Evolutionary conservation across 2,797 vertebrate species (phyloP).

Genomic region (Gallinago stenura): DNA sequence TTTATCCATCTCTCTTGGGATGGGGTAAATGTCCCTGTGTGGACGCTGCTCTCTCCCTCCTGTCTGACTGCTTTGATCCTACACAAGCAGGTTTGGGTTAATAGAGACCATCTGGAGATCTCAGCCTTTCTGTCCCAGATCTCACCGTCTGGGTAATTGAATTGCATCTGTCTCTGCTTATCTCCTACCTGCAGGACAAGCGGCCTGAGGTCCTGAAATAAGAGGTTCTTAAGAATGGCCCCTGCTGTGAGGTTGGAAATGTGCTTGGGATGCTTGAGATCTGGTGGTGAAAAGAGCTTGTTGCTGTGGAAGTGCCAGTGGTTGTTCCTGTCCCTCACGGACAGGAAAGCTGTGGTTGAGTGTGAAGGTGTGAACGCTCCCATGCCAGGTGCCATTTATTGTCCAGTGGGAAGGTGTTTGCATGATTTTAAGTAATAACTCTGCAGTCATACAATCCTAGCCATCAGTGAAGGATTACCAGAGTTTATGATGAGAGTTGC

Average conservation of each 20-base stretch:
- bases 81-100: not conserved
- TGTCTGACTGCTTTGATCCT: slow-evolving; percentile 7
- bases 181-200: not conserved
- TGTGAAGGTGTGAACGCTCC: not conserved
- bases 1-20: not conserved
- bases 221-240: not conserved
- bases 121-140: not conserved
- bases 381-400: not conserved
- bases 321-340: not conserved
- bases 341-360: not conserved
- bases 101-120: not conserved
- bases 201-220: not conserved
- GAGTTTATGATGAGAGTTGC: not conserved
- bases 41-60: not conserved
- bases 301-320: not conserved
- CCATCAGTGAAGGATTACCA: not conserved
- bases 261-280: not conserved
- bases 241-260: not conserved
- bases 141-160: not conserved
- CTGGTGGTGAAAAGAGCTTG: not conserved
- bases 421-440: not conserved
- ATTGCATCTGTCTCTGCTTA: not conserved
- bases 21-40: not conserved
- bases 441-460: not conserved
- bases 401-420: not conserved